Evolutionary conservation across 2,888 invertebrate species (phyloP).

Genomic region (Drosophila mayaguana): DNA sequence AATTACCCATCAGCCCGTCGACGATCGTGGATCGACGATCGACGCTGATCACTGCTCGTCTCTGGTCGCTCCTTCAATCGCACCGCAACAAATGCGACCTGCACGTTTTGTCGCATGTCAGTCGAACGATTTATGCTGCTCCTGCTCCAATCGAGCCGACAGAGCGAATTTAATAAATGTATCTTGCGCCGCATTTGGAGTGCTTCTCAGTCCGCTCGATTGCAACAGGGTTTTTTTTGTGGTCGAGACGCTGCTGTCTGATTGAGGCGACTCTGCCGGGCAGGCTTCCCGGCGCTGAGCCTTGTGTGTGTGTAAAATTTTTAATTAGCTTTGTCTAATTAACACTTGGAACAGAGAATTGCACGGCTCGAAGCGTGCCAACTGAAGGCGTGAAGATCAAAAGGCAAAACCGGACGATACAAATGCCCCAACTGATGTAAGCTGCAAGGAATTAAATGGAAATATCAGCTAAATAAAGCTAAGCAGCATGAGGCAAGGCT

Average conservation of each 20-base stretch:
- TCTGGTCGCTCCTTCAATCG: constrained; percentile 62
- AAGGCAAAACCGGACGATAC: constrained; percentile 35
- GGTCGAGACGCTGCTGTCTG: constrained; percentile 13
- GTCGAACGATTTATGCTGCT: constrained; percentile 76
- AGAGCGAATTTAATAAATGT: constrained; percentile 76
- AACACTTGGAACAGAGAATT: constrained; percentile 66
- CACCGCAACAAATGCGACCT: constrained; percentile 72
- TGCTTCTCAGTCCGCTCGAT: constrained; percentile 7
- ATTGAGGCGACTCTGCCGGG: constrained; percentile 50
- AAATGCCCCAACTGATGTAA: not conserved
- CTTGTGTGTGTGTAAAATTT: constrained; percentile 71
- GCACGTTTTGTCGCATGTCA: constrained; percentile 83
- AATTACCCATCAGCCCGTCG: constrained; percentile 79
- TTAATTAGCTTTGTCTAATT: constrained; percentile 79
- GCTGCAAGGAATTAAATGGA: not conserved
- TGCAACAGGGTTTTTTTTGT: constrained; percentile 4
- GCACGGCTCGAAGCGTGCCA: constrained; percentile 69
- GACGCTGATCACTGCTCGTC: constrained; percentile 28
- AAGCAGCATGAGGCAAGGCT: not conserved
- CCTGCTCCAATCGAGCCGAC: constrained; percentile 46
- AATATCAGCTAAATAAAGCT: not conserved
- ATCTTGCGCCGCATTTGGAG: constrained; percentile 72
- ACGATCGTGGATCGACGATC: constrained; percentile 35
- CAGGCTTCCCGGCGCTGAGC: constrained; percentile 39
- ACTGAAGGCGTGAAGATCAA: constrained; percentile 70